Conservation (phyloP, 2,797 vertebrate genomes). For the Rhinichthys osculus region DNA sequence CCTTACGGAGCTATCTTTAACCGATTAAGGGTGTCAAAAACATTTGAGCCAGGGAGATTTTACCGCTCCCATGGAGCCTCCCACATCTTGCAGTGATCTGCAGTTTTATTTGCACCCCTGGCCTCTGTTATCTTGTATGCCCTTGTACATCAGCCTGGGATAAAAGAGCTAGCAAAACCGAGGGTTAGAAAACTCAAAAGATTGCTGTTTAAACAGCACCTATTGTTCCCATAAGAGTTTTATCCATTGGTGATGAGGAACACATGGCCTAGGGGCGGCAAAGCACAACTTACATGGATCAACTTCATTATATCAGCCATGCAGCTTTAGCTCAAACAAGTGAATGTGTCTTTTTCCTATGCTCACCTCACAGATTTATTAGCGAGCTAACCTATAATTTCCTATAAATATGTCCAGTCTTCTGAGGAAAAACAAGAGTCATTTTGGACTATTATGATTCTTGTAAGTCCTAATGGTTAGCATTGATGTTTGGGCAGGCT, state of each 20-base stretch:
- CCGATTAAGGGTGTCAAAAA: slow-evolving; percentile 61
- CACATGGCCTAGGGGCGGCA: slow-evolving; percentile 67
- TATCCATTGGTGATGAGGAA: slow-evolving; percentile 66
- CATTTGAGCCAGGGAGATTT: slow-evolving; percentile 53
- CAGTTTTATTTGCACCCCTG: slow-evolving; percentile 47
- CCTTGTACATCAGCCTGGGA: slow-evolving; percentile 52
- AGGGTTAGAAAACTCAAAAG: slow-evolving; percentile 41
- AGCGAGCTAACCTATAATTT: slow-evolving; percentile 55
- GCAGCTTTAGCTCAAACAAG: slow-evolving; percentile 55
- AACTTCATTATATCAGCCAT: slow-evolving; percentile 64
- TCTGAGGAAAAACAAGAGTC: slow-evolving; percentile 43
- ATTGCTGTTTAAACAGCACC: slow-evolving; percentile 64
- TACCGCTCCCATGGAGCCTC: slow-evolving; percentile 30
- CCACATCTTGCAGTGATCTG: slow-evolving; percentile 64
- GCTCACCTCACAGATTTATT: slow-evolving; percentile 59
- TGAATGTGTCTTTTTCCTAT: slow-evolving; percentile 71
- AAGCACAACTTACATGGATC: slow-evolving; percentile 69
- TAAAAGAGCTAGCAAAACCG: slow-evolving; percentile 57
- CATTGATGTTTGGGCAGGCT: slow-evolving; percentile 57
- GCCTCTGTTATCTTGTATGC: slow-evolving; percentile 57
- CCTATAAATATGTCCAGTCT: slow-evolving; percentile 58
- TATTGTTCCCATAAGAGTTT: slow-evolving; percentile 64
- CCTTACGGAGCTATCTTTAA: slow-evolving; percentile 62
- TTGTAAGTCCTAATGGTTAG: slow-evolving; percentile 56
- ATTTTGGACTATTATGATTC: slow-evolving; percentile 57